Evolutionary conservation across 2,797 vertebrate species (phyloP).

Genomic region (Eulemur coronatus): DNA sequence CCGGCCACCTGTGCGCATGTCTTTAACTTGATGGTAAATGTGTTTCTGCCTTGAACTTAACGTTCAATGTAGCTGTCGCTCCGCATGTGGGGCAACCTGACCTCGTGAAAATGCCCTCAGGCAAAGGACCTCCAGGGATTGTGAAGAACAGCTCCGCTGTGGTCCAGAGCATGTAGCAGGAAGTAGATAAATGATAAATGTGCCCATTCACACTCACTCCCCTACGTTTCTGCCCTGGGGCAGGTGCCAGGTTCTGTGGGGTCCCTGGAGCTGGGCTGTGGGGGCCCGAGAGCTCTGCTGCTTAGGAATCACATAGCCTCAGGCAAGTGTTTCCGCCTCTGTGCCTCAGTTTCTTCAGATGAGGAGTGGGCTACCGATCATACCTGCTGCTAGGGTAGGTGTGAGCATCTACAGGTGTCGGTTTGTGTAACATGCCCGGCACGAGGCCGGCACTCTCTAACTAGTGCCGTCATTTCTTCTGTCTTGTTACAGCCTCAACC

Average conservation of each 20-base stretch:
- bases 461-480: neutral
- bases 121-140: neutral
- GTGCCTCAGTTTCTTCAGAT: neutral
- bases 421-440: neutral
- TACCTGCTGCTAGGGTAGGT: too few relatives aligned
- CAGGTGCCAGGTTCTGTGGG: too few relatives aligned
- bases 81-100: neutral
- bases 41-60: neutral
- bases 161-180: fast-evolving
- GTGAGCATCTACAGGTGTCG: neutral
- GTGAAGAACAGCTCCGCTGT: neutral
- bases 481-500: neutral
- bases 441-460: neutral
- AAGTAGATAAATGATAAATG: neutral
- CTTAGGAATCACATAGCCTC: neutral
- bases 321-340: neutral
- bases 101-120: neutral
- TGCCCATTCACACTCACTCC: too few relatives aligned
- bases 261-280: neutral
- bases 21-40: neutral
- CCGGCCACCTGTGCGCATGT: neutral
- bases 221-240: fast-evolving
- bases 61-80: neutral
- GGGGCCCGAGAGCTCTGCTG: neutral
- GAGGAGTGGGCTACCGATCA: fast-evolving